Evolutionary conservation across 2,888 invertebrate genomes (phyloP).

Genomic region (Drosophila flavopinicola): DNA sequence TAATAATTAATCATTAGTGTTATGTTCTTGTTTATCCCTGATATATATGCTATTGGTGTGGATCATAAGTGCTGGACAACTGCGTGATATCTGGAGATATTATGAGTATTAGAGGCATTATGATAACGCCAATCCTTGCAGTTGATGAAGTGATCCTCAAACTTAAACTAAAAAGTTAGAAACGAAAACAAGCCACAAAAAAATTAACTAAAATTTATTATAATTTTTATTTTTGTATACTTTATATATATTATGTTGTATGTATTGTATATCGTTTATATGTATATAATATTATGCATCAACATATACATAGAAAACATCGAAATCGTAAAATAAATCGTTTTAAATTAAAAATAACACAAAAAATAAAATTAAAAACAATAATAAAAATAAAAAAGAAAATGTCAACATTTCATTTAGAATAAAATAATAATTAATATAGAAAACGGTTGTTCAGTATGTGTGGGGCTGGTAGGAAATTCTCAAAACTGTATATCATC

Average conservation of each 20-base stretch:
- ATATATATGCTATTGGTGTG: constrained; percentile 41
- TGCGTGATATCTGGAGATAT: constrained; percentile 13
- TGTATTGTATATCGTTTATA: constrained; percentile 50
- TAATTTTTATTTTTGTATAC: constrained; percentile 62
- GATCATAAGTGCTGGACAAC: constrained; percentile 40
- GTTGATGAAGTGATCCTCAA: constrained; percentile 28
- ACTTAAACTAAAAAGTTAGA: constrained; percentile 33
- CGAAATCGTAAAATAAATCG: constrained; percentile 55
- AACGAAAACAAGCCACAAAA: constrained; percentile 42
- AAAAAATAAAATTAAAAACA: constrained; percentile 36
- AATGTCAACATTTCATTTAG: constrained; percentile 40
- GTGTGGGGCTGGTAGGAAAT: constrained; percentile 23
- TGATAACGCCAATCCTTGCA: constrained; percentile 33
- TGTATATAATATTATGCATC: constrained; percentile 33
- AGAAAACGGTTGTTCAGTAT: constrained; percentile 39
- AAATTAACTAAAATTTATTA: constrained; percentile 53
- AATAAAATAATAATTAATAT: constrained; percentile 30
- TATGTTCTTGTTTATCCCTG: constrained; percentile 57
- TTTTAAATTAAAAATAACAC: constrained; percentile 42
- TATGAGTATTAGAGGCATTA: constrained; percentile 5
- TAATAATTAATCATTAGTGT: constrained; percentile 36
- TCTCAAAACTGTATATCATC: constrained; percentile 1
- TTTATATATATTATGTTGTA: constrained; percentile 57
- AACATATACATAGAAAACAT: constrained; percentile 47
- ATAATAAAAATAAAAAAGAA: constrained; percentile 5